phyloP scores from a whole-genome alignment of 2,888 invertebrate species.

The Amphimallon solstitiale region DNA sequence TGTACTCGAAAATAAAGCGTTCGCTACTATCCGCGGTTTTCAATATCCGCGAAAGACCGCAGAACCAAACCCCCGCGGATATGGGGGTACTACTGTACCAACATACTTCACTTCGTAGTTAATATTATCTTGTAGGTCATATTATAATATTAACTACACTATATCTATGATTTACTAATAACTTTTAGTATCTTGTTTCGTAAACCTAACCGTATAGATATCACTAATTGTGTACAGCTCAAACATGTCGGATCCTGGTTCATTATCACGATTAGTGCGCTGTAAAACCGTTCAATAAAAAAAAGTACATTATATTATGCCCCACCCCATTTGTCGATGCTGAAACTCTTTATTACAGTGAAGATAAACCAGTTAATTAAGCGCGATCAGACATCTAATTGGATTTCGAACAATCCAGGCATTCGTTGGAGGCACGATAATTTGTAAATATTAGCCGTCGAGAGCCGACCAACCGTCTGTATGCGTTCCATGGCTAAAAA shows the following conservation, averaged over 20 bases:
- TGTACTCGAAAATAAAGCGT: too few species aligned
- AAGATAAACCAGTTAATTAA: slow-evolving; percentile 24
- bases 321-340: slow-evolving; percentile 9
- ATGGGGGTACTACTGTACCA: too few species aligned
- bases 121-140: too few species aligned
- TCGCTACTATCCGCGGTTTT: too few species aligned
- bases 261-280: slow-evolving; percentile 13
- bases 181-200: too few species aligned
- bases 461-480: neutral
- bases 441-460: slow-evolving; percentile 6
- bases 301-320: slow-evolving; percentile 20
- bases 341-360: slow-evolving; percentile 24
- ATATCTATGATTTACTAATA: too few species aligned
- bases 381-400: slow-evolving; percentile 26
- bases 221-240: too few species aligned
- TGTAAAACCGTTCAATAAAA: slow-evolving; percentile 8
- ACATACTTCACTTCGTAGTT: too few species aligned
- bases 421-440: slow-evolving; percentile 20
- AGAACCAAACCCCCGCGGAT: too few species aligned
- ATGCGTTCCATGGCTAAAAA: slow-evolving; percentile 1
- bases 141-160: too few species aligned
- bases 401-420: slow-evolving; percentile 25
- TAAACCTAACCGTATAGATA: too few species aligned
- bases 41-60: too few species aligned
- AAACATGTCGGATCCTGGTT: slow-evolving; percentile 15